These are phyloP conservation scores for Oscheius sp. DNA, from an alignment of 2,888 invertebrate species.

Conservation along the genomic window DNA sequence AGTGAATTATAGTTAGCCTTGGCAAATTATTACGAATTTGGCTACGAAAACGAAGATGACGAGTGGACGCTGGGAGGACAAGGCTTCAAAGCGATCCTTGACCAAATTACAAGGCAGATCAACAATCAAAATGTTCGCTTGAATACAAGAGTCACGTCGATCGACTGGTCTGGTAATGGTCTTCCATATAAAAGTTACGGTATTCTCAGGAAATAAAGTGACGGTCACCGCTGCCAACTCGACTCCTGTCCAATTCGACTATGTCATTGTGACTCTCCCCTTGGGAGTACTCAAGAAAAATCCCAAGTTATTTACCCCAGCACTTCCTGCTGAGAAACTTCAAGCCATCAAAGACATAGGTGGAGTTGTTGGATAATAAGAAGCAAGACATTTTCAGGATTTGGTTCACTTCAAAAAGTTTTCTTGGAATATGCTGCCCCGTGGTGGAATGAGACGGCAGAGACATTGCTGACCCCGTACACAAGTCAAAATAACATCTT, in stretches of 20 bases:
- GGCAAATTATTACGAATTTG: constrained; percentile 56
- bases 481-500: constrained; percentile 17
- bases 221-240: constrained; percentile 5
- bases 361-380: not conserved
- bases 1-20: constrained; percentile 52
- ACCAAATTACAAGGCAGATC: constrained; percentile 43
- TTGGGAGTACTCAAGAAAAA: constrained; percentile 60
- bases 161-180: constrained; percentile 36
- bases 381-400: constrained; percentile 40
- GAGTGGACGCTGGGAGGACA: constrained; percentile 48
- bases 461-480: constrained; percentile 12
- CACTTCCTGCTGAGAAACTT: constrained; percentile 47
- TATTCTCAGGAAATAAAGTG: constrained; percentile 10
- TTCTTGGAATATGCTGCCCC: constrained; percentile 60
- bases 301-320: constrained; percentile 53
- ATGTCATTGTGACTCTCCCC: constrained; percentile 63
- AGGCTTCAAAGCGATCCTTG: constrained; percentile 44
- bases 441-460: constrained; percentile 54
- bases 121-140: constrained; percentile 45
- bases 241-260: constrained; percentile 5
- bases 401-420: constrained; percentile 60
- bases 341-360: constrained; percentile 58
- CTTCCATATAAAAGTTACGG: not conserved
- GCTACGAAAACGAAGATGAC: constrained; percentile 37
- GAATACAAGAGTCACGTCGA: constrained; percentile 49